Percentiles rank a stretch among this genome's conserved stretches.
phyloP scores from a whole-genome alignment of 30 jellyfish, hydroid and myxozoan species.

The Clytia hemisphaerica region DNA sequence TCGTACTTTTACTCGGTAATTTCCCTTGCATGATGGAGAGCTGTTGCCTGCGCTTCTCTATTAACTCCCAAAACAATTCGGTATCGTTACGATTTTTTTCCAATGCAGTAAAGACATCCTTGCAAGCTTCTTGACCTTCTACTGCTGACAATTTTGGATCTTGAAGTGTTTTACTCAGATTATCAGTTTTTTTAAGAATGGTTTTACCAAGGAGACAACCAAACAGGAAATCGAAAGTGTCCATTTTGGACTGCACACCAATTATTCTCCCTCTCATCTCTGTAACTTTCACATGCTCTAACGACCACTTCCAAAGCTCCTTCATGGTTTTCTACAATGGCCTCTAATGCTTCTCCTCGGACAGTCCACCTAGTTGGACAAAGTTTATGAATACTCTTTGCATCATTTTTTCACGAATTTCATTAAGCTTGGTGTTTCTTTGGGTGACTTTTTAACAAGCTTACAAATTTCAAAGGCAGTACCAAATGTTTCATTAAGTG shows the following conservation, averaged over 20 bases:
- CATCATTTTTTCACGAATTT: too few species aligned
- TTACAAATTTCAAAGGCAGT: too few species aligned
- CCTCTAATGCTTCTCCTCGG: too few species aligned
- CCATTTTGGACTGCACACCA: neutral
- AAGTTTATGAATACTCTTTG: too few species aligned
- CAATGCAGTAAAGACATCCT: too few species aligned
- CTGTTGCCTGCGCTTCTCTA: neutral
- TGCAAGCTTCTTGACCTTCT: too few species aligned
- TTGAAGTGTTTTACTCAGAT: too few species aligned
- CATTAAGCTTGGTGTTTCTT: conserved; percentile 18
- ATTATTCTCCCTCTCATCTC: neutral
- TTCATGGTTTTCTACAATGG: neutral
- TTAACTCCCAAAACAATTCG: neutral
- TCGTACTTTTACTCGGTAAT: neutral
- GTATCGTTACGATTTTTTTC: neutral
- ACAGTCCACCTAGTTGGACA: too few species aligned
- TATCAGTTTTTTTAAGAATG: too few species aligned
- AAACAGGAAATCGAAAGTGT: neutral
- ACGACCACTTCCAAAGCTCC: conserved; percentile 3
- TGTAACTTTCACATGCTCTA: neutral
- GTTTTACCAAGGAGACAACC: too few species aligned
- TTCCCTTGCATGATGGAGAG: neutral
- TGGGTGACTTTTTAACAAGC: too few species aligned
- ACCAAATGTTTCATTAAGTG: neutral
- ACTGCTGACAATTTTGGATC: too few species aligned